These are phyloP conservation scores for Campopleginae sp. DNA, from an alignment of 2,888 invertebrate species.

Conservation along the genomic window DNA sequence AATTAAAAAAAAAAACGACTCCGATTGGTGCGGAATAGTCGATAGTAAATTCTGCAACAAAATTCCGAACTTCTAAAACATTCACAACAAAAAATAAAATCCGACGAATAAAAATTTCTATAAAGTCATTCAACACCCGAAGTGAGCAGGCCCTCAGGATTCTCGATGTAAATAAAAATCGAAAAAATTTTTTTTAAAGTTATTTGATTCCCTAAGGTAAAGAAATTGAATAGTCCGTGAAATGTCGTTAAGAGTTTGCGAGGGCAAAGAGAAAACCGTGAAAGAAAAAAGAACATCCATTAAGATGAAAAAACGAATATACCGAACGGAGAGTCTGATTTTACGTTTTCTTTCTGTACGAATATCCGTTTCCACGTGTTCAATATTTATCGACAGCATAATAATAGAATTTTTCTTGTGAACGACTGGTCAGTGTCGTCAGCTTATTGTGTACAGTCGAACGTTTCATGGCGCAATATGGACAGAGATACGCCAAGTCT, in stretches of 20 bases:
- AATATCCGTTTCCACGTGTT: neutral
- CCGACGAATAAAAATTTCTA: neutral
- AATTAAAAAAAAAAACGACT: neutral
- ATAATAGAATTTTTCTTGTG: neutral
- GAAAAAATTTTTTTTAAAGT: neutral
- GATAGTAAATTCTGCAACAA: too few species aligned
- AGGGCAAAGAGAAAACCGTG: too few species aligned
- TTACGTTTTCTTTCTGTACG: neutral
- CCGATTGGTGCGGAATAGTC: neutral
- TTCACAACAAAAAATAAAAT: neutral
- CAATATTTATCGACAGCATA: neutral
- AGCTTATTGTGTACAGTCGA: neutral
- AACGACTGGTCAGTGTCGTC: neutral
- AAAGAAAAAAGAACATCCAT: neutral
- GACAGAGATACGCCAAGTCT: slow-evolving; percentile 45
- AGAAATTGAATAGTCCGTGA: neutral
- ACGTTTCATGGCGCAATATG: neutral
- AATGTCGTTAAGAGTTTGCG: neutral
- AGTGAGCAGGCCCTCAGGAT: neutral
- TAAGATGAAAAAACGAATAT: neutral
- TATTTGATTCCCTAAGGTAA: neutral
- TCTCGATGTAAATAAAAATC: neutral
- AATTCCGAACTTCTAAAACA: neutral
- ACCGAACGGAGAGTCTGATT: neutral
- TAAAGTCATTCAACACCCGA: neutral